A percentile compares a stretch with the other conserved stretches of the same genome.
Conservation (phyloP, 2,797 vertebrate genomes). For the Kryptopterus vitreolus region DNA sequence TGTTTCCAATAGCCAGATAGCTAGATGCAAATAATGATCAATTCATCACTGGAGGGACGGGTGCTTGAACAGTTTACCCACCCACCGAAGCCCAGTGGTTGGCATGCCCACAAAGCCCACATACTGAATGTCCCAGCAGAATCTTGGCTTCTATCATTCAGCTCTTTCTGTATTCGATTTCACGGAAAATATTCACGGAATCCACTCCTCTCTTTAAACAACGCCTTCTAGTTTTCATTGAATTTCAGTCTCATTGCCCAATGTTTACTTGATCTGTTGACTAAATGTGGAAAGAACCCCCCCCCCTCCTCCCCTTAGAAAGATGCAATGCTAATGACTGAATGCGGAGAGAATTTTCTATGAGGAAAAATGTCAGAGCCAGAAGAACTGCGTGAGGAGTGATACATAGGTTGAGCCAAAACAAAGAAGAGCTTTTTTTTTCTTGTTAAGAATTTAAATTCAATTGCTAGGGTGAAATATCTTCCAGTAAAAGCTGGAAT, state of each 20-base stretch:
- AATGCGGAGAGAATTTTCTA: constrained; percentile 27
- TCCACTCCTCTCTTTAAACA: constrained; percentile 58
- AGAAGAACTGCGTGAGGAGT: constrained; percentile 54
- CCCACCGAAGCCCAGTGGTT: constrained; percentile 37
- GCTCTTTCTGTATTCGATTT: constrained; percentile 11
- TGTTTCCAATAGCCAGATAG: constrained; percentile 50
- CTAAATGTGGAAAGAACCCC: constrained; percentile 59
- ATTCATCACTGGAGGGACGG: constrained; percentile 53
- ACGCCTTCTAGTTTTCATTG: constrained; percentile 55
- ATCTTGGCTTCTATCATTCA: constrained; percentile 36
- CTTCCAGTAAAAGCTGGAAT: too few relatives aligned
- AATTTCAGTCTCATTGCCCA: constrained; percentile 40
- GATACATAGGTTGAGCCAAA: constrained; percentile 54
- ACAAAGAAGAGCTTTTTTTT: constrained; percentile 53
- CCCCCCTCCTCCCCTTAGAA: constrained; percentile 17
- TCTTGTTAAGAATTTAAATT: background rate
- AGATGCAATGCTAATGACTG: constrained; percentile 31
- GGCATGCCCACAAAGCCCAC: constrained; percentile 58
- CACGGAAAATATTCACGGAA: constrained; percentile 46
- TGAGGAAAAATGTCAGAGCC: constrained; percentile 28
- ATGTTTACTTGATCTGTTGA: constrained; percentile 50
- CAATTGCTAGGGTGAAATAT: constrained; percentile 50
- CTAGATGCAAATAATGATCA: constrained; percentile 57
- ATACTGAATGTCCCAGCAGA: constrained; percentile 46
- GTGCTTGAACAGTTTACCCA: constrained; percentile 51